Percentiles rank a stretch among this genome's conserved stretches.
Evolutionary conservation across 2,888 invertebrate genomes (phyloP).

Genomic region (Sericinus montela): DNA sequence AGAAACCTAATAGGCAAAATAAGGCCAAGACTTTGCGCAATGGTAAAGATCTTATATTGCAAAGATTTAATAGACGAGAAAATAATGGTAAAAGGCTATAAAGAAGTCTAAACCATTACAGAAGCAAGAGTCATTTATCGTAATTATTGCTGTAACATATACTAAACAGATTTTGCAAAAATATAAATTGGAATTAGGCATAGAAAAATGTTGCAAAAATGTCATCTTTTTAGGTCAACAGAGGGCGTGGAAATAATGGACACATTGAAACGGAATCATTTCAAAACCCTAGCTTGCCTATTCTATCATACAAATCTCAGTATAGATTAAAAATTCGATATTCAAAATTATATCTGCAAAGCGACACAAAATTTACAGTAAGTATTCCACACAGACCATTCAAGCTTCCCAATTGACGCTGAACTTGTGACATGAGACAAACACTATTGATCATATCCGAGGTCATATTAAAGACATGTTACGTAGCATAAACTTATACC

Average conservation of each 20-base stretch:
- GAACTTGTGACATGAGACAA: not conserved
- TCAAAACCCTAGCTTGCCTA: not conserved
- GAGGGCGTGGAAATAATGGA: conserved; percentile 24
- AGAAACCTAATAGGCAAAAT: no score
- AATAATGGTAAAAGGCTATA: no score
- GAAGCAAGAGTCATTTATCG: no score
- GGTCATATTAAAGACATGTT: not conserved
- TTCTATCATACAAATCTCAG: not conserved
- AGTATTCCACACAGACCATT: not conserved
- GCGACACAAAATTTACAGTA: not conserved
- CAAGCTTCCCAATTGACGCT: not conserved
- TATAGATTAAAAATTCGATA: not conserved
- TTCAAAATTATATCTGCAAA: not conserved
- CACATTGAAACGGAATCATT: conserved; percentile 9
- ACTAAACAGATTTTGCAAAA: no score
- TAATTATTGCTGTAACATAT: no score
- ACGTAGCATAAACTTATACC: not conserved
- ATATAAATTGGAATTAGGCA: not conserved
- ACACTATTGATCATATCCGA: not conserved
- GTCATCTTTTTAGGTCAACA: conserved; percentile 32
- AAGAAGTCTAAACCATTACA: no score
- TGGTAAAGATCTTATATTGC: no score
- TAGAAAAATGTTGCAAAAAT: not conserved
- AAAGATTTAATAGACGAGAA: no score
- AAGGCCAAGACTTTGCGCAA: no score